Percentiles rank a stretch among this genome's conserved stretches.
Evolutionary conservation across 64 coral and sea anemone species (phyloP).

Genomic region (Pachyseris speciosa): DNA sequence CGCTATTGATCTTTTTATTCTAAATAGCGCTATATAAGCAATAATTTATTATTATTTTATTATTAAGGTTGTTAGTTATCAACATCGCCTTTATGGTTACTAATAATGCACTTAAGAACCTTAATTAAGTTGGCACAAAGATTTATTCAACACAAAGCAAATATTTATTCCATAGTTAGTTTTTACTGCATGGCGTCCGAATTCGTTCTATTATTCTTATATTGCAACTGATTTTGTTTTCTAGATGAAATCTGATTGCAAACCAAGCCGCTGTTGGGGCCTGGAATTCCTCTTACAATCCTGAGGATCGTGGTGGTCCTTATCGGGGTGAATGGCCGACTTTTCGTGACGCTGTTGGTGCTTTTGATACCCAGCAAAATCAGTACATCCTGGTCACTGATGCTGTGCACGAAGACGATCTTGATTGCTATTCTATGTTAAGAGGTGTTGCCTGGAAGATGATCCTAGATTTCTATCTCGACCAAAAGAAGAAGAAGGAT

Average conservation of each 20-base stretch:
- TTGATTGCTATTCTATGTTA: conserved; percentile 3
- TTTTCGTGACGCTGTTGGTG: conserved; percentile 6
- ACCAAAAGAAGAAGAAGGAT: conserved; percentile 57
- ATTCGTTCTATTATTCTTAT: not conserved
- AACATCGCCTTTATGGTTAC: too few species aligned
- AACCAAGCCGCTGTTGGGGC: not conserved
- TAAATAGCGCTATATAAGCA: too few species aligned
- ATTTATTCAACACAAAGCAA: too few species aligned
- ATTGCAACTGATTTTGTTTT: not conserved
- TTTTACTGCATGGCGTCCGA: not conserved
- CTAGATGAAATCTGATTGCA: conserved; percentile 21
- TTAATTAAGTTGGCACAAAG: too few species aligned
- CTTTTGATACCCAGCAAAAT: conserved; percentile 41
- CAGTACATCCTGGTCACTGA: conserved; percentile 70
- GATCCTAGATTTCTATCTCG: conserved; percentile 63
- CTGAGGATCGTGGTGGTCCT: not conserved
- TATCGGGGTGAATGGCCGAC: conserved; percentile 59
- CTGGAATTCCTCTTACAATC: not conserved
- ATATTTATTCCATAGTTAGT: not conserved
- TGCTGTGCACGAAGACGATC: not conserved
- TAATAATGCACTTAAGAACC: too few species aligned
- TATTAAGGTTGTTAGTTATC: too few species aligned
- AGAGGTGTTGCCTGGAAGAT: conserved; percentile 71
- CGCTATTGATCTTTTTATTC: too few species aligned
- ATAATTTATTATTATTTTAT: too few species aligned